Conservation (phyloP, 2,113 vertebrate genomes). For the Hiodon tergisus region DNA sequence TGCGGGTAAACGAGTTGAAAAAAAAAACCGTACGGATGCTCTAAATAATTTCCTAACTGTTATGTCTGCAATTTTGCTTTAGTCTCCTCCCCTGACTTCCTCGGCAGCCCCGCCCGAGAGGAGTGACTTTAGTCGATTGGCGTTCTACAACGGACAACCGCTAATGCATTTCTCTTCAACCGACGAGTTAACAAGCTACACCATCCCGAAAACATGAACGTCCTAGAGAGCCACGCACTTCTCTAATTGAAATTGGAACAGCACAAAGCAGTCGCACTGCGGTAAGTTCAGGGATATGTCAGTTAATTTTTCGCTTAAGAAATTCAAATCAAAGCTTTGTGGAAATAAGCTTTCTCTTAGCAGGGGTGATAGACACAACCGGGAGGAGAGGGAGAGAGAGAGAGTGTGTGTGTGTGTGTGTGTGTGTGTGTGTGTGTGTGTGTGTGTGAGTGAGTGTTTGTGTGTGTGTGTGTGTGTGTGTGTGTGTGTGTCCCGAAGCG, state of each 20-base stretch:
- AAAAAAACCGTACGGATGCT: background rate
- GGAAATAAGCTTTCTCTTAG: background rate
- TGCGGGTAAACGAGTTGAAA: too few species aligned
- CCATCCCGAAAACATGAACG: conserved; percentile 3
- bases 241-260: conserved; percentile 6
- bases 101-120: conserved; percentile 50
- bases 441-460: conserved; percentile 10
- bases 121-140: conserved; percentile 40
- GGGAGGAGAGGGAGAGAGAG: conserved; percentile 49
- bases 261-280: background rate
- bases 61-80: conserved; percentile 22
- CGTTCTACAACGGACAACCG: conserved; percentile 35
- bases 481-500: background rate
- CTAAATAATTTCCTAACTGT: background rate
- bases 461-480: background rate
- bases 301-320: background rate
- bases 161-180: background rate
- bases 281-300: conserved; percentile 12
- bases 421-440: background rate
- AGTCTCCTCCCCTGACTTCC: conserved; percentile 44
- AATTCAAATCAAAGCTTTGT: background rate
- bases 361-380: background rate
- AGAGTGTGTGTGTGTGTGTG: conserved; percentile 38
- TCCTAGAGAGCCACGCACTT: conserved; percentile 1
- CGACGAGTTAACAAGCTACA: conserved; percentile 1